Base-by-base conservation (phyloP, 2,797 vertebrate genomes). In the Phalloptychus januarius region DNA sequence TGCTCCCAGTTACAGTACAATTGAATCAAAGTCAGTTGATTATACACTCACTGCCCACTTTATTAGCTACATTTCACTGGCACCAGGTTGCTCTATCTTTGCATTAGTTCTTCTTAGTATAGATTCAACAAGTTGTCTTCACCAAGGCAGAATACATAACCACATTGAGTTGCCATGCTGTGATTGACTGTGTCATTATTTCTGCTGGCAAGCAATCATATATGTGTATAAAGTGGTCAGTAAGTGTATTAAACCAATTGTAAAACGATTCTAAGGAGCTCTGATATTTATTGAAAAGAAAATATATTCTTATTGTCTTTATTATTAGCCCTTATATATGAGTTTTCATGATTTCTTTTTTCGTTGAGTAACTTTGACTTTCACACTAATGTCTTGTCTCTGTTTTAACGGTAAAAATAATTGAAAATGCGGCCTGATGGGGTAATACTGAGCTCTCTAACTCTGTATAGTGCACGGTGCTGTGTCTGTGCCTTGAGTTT, bases 401-500 rank as follows among this genome's bases (percentile, higher is more conserved):
- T 36, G 63, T 67, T 40, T 67, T 40, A 38, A 67, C 36, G 5
- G 33, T 23, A 81, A 77, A 85, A 76, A 69, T 38, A 58, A 46
- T 67, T 63, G 54, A 42, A 74, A 61, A 23, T 2, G 1, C 1
- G 11, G 11, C 38, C 36, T 25, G 36, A 78, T 82, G 70, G 75
- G 79, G 73, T 56, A 76, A 71, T 67, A 74, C 83, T 77, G 75
- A 84, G 79, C 36, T 48, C n/a, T 31, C 23, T 71, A 82, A 81
- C 46, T 31, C 15, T 72, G 20, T 63, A 50, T 69, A 11, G 58
- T 5, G 48, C 76, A 50, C 71, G 74, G 71, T 72, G 65, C 25
- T 71, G 78, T 54, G 63, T 79, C 71, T 85, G 84, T 83, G 84
- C 70, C 5, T 72, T 79, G 84, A 81, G 78, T 88, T 85, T 89